Percentiles rank a stretch among this genome's conserved stretches.
Conservation (phyloP, 2,888 invertebrate genomes). For the Ormia ochracea region DNA sequence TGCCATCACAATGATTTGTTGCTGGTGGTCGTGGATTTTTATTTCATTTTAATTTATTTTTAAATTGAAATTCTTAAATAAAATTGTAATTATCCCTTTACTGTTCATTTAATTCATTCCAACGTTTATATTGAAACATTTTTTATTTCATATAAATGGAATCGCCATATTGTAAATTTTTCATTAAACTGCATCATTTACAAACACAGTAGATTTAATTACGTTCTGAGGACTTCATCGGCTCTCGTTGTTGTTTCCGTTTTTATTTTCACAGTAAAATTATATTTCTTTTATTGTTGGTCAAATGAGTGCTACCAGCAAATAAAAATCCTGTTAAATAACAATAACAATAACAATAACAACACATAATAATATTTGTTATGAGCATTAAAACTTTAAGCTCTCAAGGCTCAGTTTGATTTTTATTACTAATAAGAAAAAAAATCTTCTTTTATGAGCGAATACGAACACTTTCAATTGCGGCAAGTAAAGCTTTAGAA, state of each 20-base stretch:
- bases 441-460: conserved; percentile 26
- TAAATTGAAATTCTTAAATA: not conserved
- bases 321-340: conserved; percentile 45
- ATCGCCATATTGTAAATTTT: conserved; percentile 45
- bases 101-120: conserved; percentile 26
- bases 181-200: conserved; percentile 47
- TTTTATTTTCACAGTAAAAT: conserved; percentile 29
- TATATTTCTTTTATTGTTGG: conserved; percentile 22
- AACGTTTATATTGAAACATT: conserved; percentile 11
- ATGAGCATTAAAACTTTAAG: conserved; percentile 43
- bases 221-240: conserved; percentile 5
- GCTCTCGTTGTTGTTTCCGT: not conserved
- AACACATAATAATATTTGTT: conserved; percentile 50
- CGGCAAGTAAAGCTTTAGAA: no score
- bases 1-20: not conserved
- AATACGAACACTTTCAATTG: not conserved
- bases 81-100: not conserved
- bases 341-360: conserved; percentile 57
- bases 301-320: conserved; percentile 40
- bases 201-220: conserved; percentile 29
- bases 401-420: conserved; percentile 37
- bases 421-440: conserved; percentile 26
- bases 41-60: not conserved
- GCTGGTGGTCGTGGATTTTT: conserved; percentile 3
- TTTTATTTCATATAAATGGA: conserved; percentile 19